A percentile compares a stretch with the other conserved stretches of the same genome.
Conservation (phyloP, 2,113 vertebrate species). For the Struthio camelus region DNA sequence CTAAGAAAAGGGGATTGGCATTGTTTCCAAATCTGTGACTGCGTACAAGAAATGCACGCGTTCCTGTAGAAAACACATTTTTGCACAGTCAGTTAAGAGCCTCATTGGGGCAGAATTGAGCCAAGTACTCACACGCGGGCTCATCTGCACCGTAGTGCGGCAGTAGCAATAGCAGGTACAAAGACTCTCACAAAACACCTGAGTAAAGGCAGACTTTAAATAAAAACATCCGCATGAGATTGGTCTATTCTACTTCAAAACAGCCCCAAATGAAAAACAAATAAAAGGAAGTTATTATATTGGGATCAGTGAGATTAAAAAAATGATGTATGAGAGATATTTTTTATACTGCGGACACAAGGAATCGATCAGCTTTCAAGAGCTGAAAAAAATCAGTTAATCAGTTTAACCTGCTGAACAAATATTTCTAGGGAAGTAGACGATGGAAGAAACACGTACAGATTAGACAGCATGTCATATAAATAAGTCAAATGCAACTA, state of each 20-base stretch:
- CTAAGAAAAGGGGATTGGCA: not conserved
- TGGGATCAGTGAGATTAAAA: constrained; percentile 22
- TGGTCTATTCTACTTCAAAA: not conserved
- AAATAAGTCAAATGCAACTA: constrained; percentile 12
- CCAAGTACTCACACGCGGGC: not conserved
- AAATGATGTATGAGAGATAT: not conserved
- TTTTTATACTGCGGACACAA: not conserved
- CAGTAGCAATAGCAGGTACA: not conserved
- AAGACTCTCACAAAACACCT: not conserved
- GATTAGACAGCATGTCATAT: constrained; percentile 27
- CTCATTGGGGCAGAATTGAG: not conserved
- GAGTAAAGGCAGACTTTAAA: not conserved
- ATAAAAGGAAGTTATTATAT: not conserved
- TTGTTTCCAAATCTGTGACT: not conserved
- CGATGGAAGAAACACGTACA: constrained; percentile 12
- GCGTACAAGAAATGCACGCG: not conserved
- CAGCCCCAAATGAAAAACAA: not conserved
- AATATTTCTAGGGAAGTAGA: constrained; percentile 31
- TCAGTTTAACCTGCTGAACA: constrained; percentile 42
- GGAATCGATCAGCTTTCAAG: constrained; percentile 25
- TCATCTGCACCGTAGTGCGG: not conserved
- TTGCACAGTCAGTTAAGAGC: not conserved
- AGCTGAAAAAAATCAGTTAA: constrained; percentile 18
- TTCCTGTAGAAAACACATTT: not conserved
- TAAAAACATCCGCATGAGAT: not conserved